These are phyloP conservation scores for Brienomyrus brachyistius DNA, from an alignment of 2,113 vertebrate genomes.

Conservation along the genomic window DNA sequence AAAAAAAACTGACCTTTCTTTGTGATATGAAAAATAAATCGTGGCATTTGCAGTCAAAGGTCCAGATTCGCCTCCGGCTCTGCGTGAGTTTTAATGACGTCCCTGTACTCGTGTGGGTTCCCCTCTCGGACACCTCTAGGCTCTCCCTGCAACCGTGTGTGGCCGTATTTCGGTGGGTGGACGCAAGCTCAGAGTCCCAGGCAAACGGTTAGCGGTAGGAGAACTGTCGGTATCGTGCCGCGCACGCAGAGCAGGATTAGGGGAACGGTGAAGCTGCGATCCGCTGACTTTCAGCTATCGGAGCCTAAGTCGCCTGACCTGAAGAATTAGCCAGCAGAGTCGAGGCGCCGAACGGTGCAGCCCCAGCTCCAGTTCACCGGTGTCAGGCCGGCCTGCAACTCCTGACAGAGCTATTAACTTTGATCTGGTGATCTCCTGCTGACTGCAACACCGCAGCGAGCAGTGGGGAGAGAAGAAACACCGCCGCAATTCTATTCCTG, in stretches of 20 bases:
- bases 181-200: neutral
- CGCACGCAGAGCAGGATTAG: neutral
- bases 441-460: neutral
- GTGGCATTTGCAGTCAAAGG: neutral
- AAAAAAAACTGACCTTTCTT: neutral
- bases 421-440: slow-evolving; percentile 31
- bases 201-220: neutral
- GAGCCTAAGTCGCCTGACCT: neutral
- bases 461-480: slow-evolving; percentile 43
- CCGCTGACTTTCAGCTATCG: neutral
- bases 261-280: neutral
- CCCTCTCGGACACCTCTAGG: neutral
- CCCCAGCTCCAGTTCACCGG: slow-evolving; percentile 17
- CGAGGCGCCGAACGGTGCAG: neutral
- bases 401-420: slow-evolving; percentile 48
- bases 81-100: neutral
- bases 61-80: neutral
- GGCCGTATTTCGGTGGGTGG: neutral
- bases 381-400: slow-evolving; percentile 26
- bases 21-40: neutral
- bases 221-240: neutral
- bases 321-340: neutral
- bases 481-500: slow-evolving; percentile 16
- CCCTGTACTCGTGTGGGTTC: neutral
- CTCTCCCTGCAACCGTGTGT: neutral